phyloP scores from a whole-genome alignment of 1,140 invertebrate species.

The Cydia amplana region DNA sequence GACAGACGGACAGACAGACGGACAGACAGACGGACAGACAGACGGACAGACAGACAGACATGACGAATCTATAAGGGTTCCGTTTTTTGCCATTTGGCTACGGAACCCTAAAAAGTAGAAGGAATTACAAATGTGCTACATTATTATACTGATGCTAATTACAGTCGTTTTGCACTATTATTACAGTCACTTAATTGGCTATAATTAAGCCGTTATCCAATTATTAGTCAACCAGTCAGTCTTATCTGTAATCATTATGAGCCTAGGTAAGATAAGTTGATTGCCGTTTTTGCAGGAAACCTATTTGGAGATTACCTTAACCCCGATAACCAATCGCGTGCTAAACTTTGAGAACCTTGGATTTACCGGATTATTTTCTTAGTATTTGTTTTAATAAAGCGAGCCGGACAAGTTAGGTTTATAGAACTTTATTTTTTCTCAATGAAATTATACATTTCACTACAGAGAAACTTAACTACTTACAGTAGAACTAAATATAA shows the following conservation, averaged over 20 bases:
- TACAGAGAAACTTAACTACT: no score
- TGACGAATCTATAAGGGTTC: no score
- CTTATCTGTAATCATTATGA: slow-evolving; percentile 17
- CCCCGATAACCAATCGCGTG: slow-evolving; percentile 55
- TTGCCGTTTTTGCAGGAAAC: slow-evolving; percentile 51
- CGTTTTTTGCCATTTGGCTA: no score
- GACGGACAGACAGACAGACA: no score
- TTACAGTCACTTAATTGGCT: not conserved
- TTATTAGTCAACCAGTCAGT: not conserved
- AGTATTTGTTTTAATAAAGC: not conserved
- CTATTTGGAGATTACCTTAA: slow-evolving; percentile 52
- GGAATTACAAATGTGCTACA: not conserved
- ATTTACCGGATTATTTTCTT: slow-evolving; percentile 33
- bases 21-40: no score
- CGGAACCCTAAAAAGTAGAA: no score
- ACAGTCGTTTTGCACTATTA: not conserved
- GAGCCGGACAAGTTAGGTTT: slow-evolving; percentile 10
- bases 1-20: no score
- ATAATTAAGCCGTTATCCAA: not conserved
- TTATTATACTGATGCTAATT: not conserved
- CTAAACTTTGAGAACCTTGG: slow-evolving; percentile 46
- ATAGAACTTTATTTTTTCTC: no score
- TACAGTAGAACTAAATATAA: no score
- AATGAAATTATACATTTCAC: no score
- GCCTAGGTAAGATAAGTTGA: slow-evolving; percentile 25